Base-by-base conservation (phyloP, 2,113 vertebrate species). In the Pedetes capensis region DNA sequence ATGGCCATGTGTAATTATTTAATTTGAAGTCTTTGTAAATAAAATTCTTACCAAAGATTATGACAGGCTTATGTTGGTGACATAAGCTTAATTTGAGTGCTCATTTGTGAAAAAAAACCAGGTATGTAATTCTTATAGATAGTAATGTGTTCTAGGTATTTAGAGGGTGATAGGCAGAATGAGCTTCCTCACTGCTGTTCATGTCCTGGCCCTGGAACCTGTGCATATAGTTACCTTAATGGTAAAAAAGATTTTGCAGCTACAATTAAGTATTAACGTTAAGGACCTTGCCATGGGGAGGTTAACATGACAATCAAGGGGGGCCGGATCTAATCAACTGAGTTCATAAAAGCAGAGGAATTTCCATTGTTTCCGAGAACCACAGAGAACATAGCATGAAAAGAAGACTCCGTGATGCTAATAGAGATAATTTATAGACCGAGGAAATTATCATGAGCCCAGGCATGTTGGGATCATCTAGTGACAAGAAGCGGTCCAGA, bases 161-260 rank as follows among this genome's bases (percentile, higher is more conserved):
- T 59, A 34, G 42, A 3, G 23, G 39, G 11, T 17, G 29, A 37
- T 57, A 47, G 2, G 5, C 13, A 34, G 27, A 61, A 13, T 55
- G 29, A 37, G 42, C 17, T 61, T 2, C 6, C 29, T 39, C 34
- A 37, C 14, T 55, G 17, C 22, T 29, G 23, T 18, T 7, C 11
- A 0, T 22, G 22, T 8, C 51, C 10, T 42, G 42, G n/a, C 8
- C 16, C 5, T 5, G 4, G 8, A 42, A n/a, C 2, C 29, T 87
- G 27, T 51, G 10, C 25, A 34, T 74, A 27, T 37, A n/a, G 8
- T 20, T 34, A 57, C 4, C 11, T 53, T 44, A 53, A 10, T 23
- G 14, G 12, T 2, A n/a, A 22, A 64, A 37, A 25, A 5, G 5
- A 89, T 37, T 49, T 59, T 23, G 17, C 27, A 29, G 13, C 5